Evolutionary conservation across 37 sponge, comb jelly and placozoan species (phyloP), one percentile per base, ranked within the genome.

Genomic region (Ephydatia muelleri): DNA sequence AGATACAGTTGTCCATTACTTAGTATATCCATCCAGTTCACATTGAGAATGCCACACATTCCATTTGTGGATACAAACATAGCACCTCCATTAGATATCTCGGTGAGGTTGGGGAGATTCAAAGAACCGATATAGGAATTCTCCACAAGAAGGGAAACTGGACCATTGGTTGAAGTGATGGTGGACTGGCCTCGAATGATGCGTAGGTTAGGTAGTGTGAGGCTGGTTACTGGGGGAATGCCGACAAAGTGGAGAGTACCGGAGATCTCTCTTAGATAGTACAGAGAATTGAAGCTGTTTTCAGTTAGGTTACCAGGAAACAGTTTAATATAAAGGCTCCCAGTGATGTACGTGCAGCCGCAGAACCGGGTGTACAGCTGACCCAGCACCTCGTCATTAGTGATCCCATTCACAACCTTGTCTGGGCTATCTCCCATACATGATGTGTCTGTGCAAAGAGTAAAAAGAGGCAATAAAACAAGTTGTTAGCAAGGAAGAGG

Each of bases 21-120:
- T 1, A 90, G 3, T 32, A 92, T 92, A 67, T 92, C 93, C 23
- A 14, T 33, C 93, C 93, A 92, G 32, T 85, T 82, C 19, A 92
- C 82, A 25, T 82, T 81, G 47, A 22, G 57, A 37, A 67, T 12
- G 35, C 81, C 85, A 57, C 93, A 92, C 65, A 83, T 49, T 29
- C 71, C 75, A 47, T 68, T 81, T 21, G 68, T 21, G 30, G 82
- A 75, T 9, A 68, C 48, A 26, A 88, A 33, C 14, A 13, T 23
- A 4, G 85, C 82, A 19, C 47, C 69, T 66, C 93, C 93, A 21
- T 67, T 21, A 0, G 83, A 77, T 14, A 92, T 81, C 75, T 92
- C 86, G 21, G 77, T 82, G 43, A 92, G 67, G 23, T 82, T 76
- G 21, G 93, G 93, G 0, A 92, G 78, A 26, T 71, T 69, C 48